Evolutionary conservation across 2,888 invertebrate genomes (phyloP).

Genomic region (Oithona nana): DNA sequence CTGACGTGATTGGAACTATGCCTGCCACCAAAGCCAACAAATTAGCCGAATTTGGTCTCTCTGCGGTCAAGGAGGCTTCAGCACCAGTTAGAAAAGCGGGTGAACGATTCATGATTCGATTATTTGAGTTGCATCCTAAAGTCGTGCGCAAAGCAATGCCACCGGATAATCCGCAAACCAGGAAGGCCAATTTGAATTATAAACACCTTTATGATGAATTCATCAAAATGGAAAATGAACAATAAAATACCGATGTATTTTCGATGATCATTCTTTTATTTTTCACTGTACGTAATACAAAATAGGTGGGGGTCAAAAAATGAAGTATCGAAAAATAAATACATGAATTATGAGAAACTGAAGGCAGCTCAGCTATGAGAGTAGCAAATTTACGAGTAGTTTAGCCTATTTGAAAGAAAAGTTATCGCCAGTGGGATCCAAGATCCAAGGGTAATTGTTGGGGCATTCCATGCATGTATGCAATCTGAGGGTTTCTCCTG

Average conservation of each 20-base stretch:
- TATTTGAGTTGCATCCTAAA: background rate
- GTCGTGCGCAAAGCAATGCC: background rate
- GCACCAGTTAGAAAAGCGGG: background rate
- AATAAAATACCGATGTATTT: too few species aligned
- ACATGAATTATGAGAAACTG: too few species aligned
- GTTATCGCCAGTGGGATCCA: constrained; percentile 84
- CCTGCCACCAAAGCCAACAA: background rate
- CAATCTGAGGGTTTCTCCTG: constrained; percentile 72
- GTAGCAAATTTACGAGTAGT: constrained; percentile 10
- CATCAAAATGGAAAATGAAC: background rate
- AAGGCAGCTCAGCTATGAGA: too few species aligned
- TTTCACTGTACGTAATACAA: too few species aligned
- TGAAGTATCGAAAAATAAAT: too few species aligned
- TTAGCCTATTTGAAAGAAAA: constrained; percentile 19
- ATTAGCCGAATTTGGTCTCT: background rate
- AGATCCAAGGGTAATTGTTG: constrained; percentile 82
- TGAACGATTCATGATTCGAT: background rate
- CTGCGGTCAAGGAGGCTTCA: background rate
- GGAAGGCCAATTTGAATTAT: background rate
- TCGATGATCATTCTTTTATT: too few species aligned
- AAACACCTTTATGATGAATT: background rate
- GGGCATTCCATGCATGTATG: constrained; percentile 93
- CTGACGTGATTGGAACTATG: background rate
- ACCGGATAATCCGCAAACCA: background rate
- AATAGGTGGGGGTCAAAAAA: too few species aligned